Evolutionary conservation across 2,113 vertebrate species (phyloP).

Genomic region (Xyliphius kryptos): DNA sequence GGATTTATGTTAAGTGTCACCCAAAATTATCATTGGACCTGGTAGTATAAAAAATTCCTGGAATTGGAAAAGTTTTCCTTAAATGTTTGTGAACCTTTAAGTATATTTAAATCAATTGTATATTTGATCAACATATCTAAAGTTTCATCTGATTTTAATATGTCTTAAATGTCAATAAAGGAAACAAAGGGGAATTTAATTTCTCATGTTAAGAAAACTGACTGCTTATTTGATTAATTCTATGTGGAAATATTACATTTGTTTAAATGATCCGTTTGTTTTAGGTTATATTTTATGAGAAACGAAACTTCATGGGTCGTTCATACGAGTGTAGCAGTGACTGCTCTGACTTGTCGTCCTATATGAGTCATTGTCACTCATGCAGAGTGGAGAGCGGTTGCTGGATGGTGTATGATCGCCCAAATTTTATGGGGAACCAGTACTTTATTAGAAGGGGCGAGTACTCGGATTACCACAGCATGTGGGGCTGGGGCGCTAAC

Average conservation of each 20-base stretch:
- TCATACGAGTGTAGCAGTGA: conserved; percentile 61
- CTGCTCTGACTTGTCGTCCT: conserved; percentile 50
- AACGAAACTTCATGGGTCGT: conserved; percentile 27
- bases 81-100: too few species aligned
- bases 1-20: too few species aligned
- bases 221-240: neutral
- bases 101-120: too few species aligned
- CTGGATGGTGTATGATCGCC: conserved; percentile 43
- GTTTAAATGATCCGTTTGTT: neutral
- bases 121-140: too few species aligned
- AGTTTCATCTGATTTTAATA: too few species aligned
- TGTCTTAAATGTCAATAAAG: too few species aligned
- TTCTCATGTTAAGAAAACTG: too few species aligned
- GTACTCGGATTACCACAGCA: conserved; percentile 47
- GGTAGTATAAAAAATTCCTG: too few species aligned
- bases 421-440: conserved; percentile 38
- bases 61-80: too few species aligned
- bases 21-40: too few species aligned
- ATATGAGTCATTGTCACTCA: neutral
- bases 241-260: neutral
- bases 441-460: conserved; percentile 44
- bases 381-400: conserved; percentile 42
- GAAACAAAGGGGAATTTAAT: too few species aligned
- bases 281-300: too few species aligned
- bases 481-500: conserved; percentile 50